Conservation (phyloP, 2,797 vertebrate species). For the Ara ararauna region DNA sequence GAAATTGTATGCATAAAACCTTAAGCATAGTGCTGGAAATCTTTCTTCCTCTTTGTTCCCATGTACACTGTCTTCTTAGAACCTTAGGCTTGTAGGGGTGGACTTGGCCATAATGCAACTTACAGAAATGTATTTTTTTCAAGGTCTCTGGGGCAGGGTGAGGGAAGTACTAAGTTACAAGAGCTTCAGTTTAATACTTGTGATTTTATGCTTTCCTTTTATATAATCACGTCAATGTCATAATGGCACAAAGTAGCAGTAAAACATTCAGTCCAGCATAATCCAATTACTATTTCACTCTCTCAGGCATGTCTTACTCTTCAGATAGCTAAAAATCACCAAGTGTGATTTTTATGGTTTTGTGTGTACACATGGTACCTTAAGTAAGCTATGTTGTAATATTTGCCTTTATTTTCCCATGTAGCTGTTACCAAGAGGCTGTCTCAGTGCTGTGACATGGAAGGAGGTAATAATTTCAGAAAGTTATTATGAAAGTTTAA, state of each 20-base stretch:
- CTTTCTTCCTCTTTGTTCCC: neutral
- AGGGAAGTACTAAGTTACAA: neutral
- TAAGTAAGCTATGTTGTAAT: neutral
- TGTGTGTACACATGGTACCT: neutral
- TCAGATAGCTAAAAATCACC: constrained; percentile 2
- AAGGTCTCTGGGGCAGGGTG: neutral
- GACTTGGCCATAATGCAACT: neutral
- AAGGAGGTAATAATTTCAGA: neutral
- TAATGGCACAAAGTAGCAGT: constrained; percentile 31
- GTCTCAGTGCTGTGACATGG: neutral
- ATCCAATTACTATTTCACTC: constrained; percentile 35
- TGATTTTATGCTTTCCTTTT: constrained; percentile 11
- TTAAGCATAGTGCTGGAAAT: neutral
- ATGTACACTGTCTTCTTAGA: neutral
- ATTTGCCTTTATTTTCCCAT: constrained; percentile 20
- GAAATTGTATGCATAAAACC: constrained; percentile 5
- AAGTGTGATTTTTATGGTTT: neutral
- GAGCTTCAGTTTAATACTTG: neutral
- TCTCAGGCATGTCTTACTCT: constrained; percentile 11
- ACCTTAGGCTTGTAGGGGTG: neutral
- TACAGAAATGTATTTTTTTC: neutral
- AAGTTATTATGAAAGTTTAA: neutral
- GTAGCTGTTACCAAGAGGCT: neutral
- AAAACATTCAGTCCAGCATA: constrained; percentile 34
- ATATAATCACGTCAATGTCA: constrained; percentile 13